Evolutionary conservation across 2,113 vertebrate genomes (phyloP), one percentile per base, ranked within the genome.

Genomic region (Campylomormyrus numenius): DNA sequence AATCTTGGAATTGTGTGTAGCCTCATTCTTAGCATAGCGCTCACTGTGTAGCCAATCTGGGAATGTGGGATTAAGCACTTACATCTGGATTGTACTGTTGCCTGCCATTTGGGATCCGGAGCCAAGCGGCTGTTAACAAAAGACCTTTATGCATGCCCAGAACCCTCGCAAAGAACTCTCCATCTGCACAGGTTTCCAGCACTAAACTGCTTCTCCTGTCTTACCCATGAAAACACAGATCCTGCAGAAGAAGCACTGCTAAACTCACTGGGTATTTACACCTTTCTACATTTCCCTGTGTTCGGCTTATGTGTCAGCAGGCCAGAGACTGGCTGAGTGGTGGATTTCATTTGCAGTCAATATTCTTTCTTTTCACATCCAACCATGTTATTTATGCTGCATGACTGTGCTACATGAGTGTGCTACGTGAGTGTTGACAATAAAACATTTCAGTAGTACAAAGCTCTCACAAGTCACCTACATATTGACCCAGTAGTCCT

Each of bases 81-180:
- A 74, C 89, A 89, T 74, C 89, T 89, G 89, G 89, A 85, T 56
- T 35, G 77, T 89, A 53, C 89, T 85, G 74, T 80, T 45, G 89
- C 39, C 77, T 52, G 89, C 39, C 89, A 58, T 62, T 3, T 24
- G 89, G 77, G 52, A 89, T 49, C 39, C 0, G 6, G 52, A 84
- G 77, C 80, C 89, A 89, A 89, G 45, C 21, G 39, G 89, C 50
- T 42, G 84, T 89, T 89, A 83, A 88, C 56, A 88, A 31, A 88
- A 31, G 62, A 13, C 45, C 45, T 74, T 70, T 88, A 62, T 88
- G 53, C 87, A 66, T 39, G 87, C 87, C 45, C 87, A 66, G 53
- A 88, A 11, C 39, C 62, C 87, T 88, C 58, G 48, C 35, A 66
- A 39, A 42, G 27, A 58, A 39, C 53, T 62, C 49, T 88, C n/a